These are phyloP conservation scores for Arremon brunneinucha DNA, from an alignment of 2,797 vertebrate species.

Conservation along the genomic window DNA sequence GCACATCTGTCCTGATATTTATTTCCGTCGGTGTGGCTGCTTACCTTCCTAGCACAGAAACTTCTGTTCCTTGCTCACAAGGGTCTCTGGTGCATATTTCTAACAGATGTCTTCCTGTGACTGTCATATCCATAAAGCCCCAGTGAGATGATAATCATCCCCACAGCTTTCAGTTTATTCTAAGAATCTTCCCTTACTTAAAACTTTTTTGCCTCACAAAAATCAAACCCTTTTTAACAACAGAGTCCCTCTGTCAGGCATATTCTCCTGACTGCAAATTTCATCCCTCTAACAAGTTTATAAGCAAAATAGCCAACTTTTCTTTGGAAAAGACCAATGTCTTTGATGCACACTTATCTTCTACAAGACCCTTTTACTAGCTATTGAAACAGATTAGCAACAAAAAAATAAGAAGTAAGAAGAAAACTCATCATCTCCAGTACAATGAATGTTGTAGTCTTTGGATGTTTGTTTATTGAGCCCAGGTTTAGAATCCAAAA, in stretches of 20 bases:
- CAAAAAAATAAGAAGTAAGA: rapidly evolving
- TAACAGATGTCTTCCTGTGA: slow-evolving; percentile 2
- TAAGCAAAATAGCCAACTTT: background rate
- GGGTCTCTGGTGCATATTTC: background rate
- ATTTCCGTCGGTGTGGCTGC: background rate
- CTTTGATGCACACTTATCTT: background rate
- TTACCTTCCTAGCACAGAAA: background rate
- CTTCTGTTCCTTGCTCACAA: background rate
- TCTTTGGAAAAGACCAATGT: background rate
- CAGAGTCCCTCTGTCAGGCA: background rate
- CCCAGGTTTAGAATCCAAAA: background rate
- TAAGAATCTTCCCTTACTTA: background rate
- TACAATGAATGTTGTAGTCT: background rate
- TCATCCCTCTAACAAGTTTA: background rate
- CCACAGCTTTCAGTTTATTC: background rate
- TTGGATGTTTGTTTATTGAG: background rate
- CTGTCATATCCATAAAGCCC: slow-evolving; percentile 16
- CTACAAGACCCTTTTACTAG: background rate
- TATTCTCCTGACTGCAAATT: background rate
- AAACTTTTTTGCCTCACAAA: background rate
- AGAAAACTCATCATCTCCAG: background rate
- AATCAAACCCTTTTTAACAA: background rate
- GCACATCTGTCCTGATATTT: slow-evolving; percentile 16
- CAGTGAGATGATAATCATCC: background rate
- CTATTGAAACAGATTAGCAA: background rate